Base-by-base conservation (phyloP, 2,113 vertebrate genomes). In the Toxotes chatareus region DNA sequence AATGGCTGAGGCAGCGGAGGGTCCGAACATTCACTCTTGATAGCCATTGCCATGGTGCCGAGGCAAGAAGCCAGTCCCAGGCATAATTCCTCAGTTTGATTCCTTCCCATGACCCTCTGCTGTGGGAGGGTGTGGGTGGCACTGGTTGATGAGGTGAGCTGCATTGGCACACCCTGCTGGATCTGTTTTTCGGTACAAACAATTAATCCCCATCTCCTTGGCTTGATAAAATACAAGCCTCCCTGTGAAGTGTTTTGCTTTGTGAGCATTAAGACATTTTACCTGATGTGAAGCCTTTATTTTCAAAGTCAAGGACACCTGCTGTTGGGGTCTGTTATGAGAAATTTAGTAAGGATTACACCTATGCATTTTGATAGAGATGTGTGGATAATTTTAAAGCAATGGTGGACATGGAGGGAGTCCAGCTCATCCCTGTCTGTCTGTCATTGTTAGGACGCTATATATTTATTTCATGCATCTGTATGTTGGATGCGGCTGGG, bases 31-130 rank as follows among this genome's bases (percentile, higher is more conserved):
- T 86, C 67, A 32, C 76, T 86, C 83, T 80, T 80, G 80, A 86
- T 86, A 73, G 82, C 81, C 79, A 83, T 85, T 57, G 78, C 82
- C 89, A 76, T 88, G 82, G 89, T 67, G 80, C 89, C 68, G 76
- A 81, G 87, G 86, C 88, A 85, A 86, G 76, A 66, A 81, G 86
- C 92, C 89, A 88, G 86, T 86, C 85, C 61, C 80, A 51, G 69
- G 71, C 80, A 76, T 94, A 93, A 94, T 95, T 91, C 88, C 86
- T 85, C 65, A 49, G 70, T 91, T 90, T 66, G 69, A 95, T 94
- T 93, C 92, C 85, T 79, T 86, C 80, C 85, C 92, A 93, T 91
- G 93, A 88, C 85, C 84, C 91, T 88, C 68, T 78, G 59, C 64
- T 82, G 80, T 76, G 82, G 82, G 88, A 73, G 79, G 51, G 70